Conservation (phyloP, 2,888 invertebrate species). For the Caenorhabditis sp. region DNA sequence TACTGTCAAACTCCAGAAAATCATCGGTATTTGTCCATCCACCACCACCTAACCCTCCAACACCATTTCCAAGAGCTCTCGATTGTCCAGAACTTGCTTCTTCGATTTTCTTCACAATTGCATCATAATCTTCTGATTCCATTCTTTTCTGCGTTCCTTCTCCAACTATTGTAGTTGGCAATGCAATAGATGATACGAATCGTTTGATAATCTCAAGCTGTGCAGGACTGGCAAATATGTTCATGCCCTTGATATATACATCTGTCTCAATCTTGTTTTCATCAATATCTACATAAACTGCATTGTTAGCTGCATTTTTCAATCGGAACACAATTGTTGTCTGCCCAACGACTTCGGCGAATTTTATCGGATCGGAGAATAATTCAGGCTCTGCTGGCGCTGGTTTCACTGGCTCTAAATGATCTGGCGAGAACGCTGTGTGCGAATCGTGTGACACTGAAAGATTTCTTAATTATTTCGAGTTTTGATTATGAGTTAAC, state of each 20-base stretch:
- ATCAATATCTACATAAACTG: conserved; percentile 22
- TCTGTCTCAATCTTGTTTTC: conserved; percentile 59
- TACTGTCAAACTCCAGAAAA: conserved; percentile 35
- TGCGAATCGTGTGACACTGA: conserved; percentile 9
- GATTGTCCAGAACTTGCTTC: conserved; percentile 6
- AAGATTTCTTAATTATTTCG: background rate
- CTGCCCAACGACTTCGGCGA: conserved; percentile 50
- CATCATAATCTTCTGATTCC: conserved; percentile 47
- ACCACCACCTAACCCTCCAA: conserved; percentile 9
- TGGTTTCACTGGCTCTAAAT: conserved; percentile 23
- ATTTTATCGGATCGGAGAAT: conserved; percentile 54
- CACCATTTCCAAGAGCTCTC: conserved; percentile 4
- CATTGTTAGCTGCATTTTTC: conserved; percentile 40
- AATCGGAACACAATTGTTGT: conserved; percentile 44
- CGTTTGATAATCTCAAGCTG: conserved; percentile 52
- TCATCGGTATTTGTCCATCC: conserved; percentile 36
- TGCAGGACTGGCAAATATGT: conserved; percentile 51
- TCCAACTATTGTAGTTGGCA: conserved; percentile 6
- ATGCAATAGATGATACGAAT: conserved; percentile 11
- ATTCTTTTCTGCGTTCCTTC: conserved; percentile 47
- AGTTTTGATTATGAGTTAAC: background rate
- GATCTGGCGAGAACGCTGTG: background rate
- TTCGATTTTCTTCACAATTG: conserved; percentile 41
- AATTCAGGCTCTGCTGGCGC: conserved; percentile 34
- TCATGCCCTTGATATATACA: conserved; percentile 44